Evolutionary conservation across 2,113 vertebrate species (phyloP), one percentile per base, ranked within the genome.

Genomic region (Maccullochella peelii): DNA sequence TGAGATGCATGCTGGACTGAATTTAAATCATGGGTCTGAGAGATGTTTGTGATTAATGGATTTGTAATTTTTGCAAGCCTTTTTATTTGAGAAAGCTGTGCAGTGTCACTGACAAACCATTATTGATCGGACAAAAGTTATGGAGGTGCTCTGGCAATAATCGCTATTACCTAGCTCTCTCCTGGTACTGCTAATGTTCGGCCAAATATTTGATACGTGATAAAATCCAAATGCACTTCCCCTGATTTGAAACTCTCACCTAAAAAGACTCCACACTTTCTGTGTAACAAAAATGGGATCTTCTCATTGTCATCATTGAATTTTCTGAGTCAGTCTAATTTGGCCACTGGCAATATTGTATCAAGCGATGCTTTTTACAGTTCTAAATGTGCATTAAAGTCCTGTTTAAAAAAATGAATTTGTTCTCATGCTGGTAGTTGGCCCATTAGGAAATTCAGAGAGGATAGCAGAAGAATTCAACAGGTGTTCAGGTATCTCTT

Each of bases 401-500:
- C 18, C 36, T 65, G 12, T 84, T 82, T 52, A 7, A 77, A 72
- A 63, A 16, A 18, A 20, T 38, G 6, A 1, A 72, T 58, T 65
- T 70, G 44, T 78, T 71, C 42, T 77, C 23, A 9, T 65, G 36
- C 47, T 33, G 47, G 57, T 86, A 87, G 89, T 74, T 79, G 57
- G 12, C 21, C 52, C 47, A 79, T 78, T 68, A 75, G 63, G 50
- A 70, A 63, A 67, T 52, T 20, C 42, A 63, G n/a, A 36, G 59
- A 70, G 6, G 33, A 54, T 0, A 33, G 73, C 57, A 58, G 63
- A 58, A 75, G 47, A 79, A 55, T 36, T 44, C 20, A 0, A 61
- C 77, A 79, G 57, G 65, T 85, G 73, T 79, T 70, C 68, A 68
- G 85, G 73, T 85, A 25, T 80, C 27, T 83, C 12, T 73, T 68